A percentile compares a stretch with the other conserved stretches of the same genome.
Conservation (phyloP, 2,888 invertebrate genomes). For the Drosophila mulleri region DNA sequence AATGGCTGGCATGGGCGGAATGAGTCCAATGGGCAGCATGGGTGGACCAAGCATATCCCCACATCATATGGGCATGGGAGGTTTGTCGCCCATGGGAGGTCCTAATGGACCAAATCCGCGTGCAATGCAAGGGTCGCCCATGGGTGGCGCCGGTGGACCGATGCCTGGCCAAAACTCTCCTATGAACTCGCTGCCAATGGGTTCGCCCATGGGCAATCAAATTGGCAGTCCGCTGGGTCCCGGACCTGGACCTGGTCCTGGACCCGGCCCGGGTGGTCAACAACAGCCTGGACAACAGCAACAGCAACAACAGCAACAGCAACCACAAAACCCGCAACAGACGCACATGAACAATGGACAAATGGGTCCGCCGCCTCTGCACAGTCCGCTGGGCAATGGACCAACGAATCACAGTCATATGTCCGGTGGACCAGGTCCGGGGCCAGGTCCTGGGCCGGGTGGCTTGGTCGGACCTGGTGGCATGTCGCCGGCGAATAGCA, state of each 20-base stretch:
- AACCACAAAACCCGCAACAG: slow-evolving; percentile 77
- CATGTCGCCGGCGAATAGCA: slow-evolving; percentile 77
- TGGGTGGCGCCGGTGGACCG: slow-evolving; percentile 88
- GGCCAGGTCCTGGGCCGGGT: slow-evolving; percentile 79
- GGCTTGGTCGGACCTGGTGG: slow-evolving; percentile 76
- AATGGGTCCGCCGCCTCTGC: slow-evolving; percentile 92
- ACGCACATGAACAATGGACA: slow-evolving; percentile 89
- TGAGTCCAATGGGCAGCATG: slow-evolving; percentile 86
- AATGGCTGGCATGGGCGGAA: slow-evolving; percentile 86
- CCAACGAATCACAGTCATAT: slow-evolving; percentile 87
- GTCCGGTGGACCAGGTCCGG: slow-evolving; percentile 81
- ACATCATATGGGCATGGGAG: slow-evolving; percentile 84
- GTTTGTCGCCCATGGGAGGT: slow-evolving; percentile 87
- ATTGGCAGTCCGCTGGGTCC: slow-evolving; percentile 86
- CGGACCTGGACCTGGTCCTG: slow-evolving; percentile 54
- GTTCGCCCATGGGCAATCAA: slow-evolving; percentile 90
- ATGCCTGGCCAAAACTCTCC: slow-evolving; percentile 86
- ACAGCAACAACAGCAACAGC: slow-evolving; percentile 61
- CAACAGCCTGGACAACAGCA: slow-evolving; percentile 50
- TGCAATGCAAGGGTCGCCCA: slow-evolving; percentile 88
- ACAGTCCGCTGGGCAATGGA: slow-evolving; percentile 89
- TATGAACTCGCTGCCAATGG: slow-evolving; percentile 90
- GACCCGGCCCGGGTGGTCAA: slow-evolving; percentile 23
- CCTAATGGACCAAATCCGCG: slow-evolving; percentile 86
- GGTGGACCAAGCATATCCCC: slow-evolving; percentile 85